A percentile compares a stretch with the other conserved stretches of the same genome.
Evolutionary conservation across 2,888 invertebrate genomes (phyloP).

Genomic region (Nemotelus nigrinus): DNA sequence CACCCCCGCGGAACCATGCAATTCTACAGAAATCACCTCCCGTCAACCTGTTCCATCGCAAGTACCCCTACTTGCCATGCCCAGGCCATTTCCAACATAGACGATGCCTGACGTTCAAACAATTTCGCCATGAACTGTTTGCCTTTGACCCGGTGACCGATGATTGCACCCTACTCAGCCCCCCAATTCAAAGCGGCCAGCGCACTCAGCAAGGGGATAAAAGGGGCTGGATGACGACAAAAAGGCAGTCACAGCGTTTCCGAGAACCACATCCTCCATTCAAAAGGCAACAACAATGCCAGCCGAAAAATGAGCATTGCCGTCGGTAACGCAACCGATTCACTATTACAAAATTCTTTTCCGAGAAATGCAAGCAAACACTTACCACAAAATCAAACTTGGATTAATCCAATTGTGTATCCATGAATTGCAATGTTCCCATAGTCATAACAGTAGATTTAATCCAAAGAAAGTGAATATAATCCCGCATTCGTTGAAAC

Average conservation of each 20-base stretch:
- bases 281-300: constrained; percentile 3
- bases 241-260: constrained; percentile 9
- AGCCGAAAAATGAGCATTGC: constrained; percentile 10
- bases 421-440: too few relatives aligned
- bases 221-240: background rate
- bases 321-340: background rate
- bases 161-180: background rate
- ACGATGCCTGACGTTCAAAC: background rate
- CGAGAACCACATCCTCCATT: constrained; percentile 13
- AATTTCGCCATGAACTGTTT: background rate
- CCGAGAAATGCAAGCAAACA: background rate
- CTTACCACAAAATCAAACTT: background rate
- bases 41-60: too few relatives aligned
- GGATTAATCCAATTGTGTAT: too few relatives aligned
- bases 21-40: too few relatives aligned
- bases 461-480: too few relatives aligned
- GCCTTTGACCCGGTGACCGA: constrained; percentile 33
- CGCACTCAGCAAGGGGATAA: background rate
- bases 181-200: background rate
- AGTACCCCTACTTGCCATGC: too few relatives aligned
- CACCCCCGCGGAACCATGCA: too few relatives aligned
- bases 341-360: background rate
- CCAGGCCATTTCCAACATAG: too few relatives aligned
- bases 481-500: too few relatives aligned
- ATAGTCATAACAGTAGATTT: too few relatives aligned